These are phyloP conservation scores for Pipistrellus pipistrellus DNA, from an alignment of 2,797 vertebrate species.

Conservation along the genomic window DNA sequence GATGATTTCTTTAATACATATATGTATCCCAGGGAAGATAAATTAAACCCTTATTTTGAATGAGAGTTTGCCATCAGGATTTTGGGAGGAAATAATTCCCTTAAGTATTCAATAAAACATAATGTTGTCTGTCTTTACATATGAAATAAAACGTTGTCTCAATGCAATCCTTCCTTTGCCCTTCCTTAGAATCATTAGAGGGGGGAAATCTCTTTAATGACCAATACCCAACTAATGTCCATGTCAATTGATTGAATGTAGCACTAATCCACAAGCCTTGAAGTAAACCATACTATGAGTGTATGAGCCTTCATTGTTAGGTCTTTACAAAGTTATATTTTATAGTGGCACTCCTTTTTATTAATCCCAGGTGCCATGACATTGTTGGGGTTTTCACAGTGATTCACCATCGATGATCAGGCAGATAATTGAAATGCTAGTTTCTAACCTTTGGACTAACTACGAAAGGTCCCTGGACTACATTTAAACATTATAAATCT, in stretches of 20 bases:
- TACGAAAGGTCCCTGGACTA: constrained; percentile 52
- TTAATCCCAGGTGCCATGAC: background rate
- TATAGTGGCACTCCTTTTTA: constrained; percentile 30
- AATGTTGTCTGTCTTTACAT: constrained; percentile 10
- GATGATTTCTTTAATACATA: background rate
- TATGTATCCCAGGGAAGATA: background rate
- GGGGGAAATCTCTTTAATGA: background rate
- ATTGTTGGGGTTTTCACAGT: background rate
- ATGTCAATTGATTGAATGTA: background rate
- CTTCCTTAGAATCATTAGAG: background rate
- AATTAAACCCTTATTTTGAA: background rate
- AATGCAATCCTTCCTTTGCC: background rate
- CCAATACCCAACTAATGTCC: background rate
- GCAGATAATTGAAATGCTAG: constrained; percentile 30
- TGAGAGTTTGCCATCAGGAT: background rate
- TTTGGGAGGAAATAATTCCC: background rate
- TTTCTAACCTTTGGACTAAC: constrained; percentile 58
- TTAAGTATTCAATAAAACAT: background rate
- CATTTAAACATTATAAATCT: constrained; percentile 65
- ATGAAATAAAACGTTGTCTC: background rate
- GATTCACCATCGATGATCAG: background rate
- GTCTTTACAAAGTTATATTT: background rate
- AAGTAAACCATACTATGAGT: background rate
- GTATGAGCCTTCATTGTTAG: constrained; percentile 45
- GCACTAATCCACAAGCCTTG: background rate